These are phyloP conservation scores for Oreochromis mossambicus DNA, from an alignment of 2,797 vertebrate genomes.

Conservation along the genomic window DNA sequence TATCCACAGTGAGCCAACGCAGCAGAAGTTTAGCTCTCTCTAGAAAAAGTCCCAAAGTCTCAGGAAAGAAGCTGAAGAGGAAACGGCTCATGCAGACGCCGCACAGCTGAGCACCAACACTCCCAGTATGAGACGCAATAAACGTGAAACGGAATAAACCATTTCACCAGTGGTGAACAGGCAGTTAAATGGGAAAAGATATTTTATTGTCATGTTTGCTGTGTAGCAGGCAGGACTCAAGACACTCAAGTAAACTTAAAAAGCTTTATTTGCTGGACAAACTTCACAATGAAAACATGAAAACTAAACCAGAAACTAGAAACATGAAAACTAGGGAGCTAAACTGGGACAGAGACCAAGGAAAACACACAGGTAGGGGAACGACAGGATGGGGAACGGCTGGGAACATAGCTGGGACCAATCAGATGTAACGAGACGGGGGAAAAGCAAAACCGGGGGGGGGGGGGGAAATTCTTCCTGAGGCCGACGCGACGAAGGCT, in stretches of 20 bases:
- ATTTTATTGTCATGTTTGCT: not conserved
- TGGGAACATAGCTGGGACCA: not conserved
- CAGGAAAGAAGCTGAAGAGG: not conserved
- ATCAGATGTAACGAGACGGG: too few species aligned
- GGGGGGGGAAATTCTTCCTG: not conserved
- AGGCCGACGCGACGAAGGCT: rapidly evolving
- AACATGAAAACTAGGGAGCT: not conserved
- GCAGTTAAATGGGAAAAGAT: rapidly evolving
- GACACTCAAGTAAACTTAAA: not conserved
- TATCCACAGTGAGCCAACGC: not conserved
- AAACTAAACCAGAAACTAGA: too few species aligned
- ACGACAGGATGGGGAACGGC: not conserved
- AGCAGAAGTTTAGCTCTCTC: not conserved
- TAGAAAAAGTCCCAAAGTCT: not conserved
- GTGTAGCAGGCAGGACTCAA: not conserved
- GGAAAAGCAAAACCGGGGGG: too few species aligned
- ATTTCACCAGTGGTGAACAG: not conserved
- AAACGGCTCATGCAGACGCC: not conserved
- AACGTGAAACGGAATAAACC: not conserved
- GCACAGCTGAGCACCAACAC: not conserved
- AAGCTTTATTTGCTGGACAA: not conserved
- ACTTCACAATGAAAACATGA: not conserved
- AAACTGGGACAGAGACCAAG: not conserved
- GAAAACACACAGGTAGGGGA: rapidly evolving
- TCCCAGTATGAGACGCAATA: not conserved